Evolutionary conservation across 2,113 vertebrate genomes (phyloP), one percentile per base, ranked within the genome.

Genomic region (Peromyscus californicus): DNA sequence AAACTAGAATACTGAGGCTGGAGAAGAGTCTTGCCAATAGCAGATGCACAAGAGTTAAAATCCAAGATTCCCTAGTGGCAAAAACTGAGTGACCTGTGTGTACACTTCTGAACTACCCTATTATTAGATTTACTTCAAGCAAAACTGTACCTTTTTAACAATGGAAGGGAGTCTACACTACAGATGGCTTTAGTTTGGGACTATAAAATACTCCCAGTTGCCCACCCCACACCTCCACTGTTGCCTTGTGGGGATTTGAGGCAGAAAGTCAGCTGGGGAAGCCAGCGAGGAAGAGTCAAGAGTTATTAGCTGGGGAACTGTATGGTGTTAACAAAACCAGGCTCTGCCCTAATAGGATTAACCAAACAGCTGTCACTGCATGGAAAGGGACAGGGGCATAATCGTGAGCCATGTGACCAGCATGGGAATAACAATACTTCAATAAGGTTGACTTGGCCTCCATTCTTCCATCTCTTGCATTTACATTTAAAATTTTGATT

Each of bases 261-360:
- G 31, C 70, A 92, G 45, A 92, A 95, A 93, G 36, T 75, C 59
- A 85, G 89, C 31, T 4, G 10, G 69, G 24, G 26, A 17, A 21
- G 83, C 67, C 91, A 69, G 89, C 78, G 10, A 76, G 39, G 80
- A 93, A 9, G 22, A 4, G 3, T 65, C 61, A 65, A 94, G 19
- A 29, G 0, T 12, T 97, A 89, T 91, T 96, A 96, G 94, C 95
- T 75, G 84, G 85, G 59, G n/a, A 54, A 82, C 80, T 67, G 29
- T 42, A 72, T 33, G 17, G 15, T 69, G 72, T 76, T 69, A 76
- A 22, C 29, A 51, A 92, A 88, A 59, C 12, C 45, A 84, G 48
- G 87, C 78, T 54, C 29, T 54, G 7, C 7, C 24, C 51, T 69
- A 26, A 59, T 17, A 39, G 51, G 59, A 83, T 84, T 94, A 89